Evolutionary conservation across 92 coral and sea anemone genomes (phyloP).

Genomic region (Palythoa heliodiscus): DNA sequence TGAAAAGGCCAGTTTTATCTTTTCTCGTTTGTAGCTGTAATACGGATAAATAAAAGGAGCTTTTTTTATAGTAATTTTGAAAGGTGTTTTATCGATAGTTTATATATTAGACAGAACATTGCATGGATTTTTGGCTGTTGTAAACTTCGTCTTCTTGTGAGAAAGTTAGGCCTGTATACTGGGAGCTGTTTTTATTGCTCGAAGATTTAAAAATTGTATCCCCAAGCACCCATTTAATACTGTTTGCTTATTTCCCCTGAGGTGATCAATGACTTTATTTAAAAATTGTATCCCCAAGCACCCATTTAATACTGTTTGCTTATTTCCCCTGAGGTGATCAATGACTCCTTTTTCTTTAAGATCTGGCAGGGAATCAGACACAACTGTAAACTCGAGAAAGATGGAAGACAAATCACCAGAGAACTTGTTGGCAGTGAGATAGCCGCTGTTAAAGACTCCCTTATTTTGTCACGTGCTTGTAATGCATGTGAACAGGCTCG

Average conservation of each 20-base stretch:
- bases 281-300: neutral
- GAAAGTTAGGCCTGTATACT: no score
- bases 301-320: neutral
- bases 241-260: neutral
- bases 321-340: neutral
- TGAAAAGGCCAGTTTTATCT: no score
- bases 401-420: conserved; percentile 66
- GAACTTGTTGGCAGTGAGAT: conserved; percentile 53
- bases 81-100: no score
- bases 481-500: conserved; percentile 49
- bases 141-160: no score
- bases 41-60: no score
- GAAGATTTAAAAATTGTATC: neutral
- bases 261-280: neutral
- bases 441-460: conserved; percentile 38
- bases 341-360: conserved; percentile 31
- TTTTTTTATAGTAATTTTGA: no score
- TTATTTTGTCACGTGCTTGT: conserved; percentile 44
- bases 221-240: neutral
- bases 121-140: no score
- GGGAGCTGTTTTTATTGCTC: no score
- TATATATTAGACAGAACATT: no score
- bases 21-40: no score
- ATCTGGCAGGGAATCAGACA: conserved; percentile 91
- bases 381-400: conserved; percentile 69